Percentiles rank a stretch among this genome's conserved stretches.
These are phyloP conservation scores for Brachypodius melanocephalos DNA, from an alignment of 2,113 vertebrate genomes.

Conservation along the genomic window DNA sequence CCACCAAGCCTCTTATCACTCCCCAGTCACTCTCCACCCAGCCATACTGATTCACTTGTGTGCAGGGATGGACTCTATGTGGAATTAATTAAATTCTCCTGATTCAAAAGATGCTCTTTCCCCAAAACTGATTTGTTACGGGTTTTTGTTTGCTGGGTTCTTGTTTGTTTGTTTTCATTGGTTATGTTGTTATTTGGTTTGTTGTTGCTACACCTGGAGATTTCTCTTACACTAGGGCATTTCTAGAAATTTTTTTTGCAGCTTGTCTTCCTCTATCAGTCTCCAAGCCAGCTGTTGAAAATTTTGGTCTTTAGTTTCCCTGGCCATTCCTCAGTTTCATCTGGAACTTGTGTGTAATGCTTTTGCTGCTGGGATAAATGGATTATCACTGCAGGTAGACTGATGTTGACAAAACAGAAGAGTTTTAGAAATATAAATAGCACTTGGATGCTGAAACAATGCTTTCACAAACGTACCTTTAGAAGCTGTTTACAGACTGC, in stretches of 20 bases:
- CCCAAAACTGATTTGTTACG: neutral
- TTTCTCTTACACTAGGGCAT: neutral
- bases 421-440: neutral
- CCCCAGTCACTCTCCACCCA: neutral
- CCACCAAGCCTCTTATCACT: neutral
- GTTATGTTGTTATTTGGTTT: neutral
- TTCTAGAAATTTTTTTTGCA: neutral
- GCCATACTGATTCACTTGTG: neutral
- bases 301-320: neutral
- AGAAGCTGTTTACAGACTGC: neutral
- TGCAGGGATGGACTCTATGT: neutral
- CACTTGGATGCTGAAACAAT: neutral
- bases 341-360: neutral
- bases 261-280: neutral
- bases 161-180: neutral
- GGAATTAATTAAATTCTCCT: neutral
- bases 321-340: neutral
- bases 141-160: neutral
- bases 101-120: neutral
- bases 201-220: neutral
- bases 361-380: neutral
- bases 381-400: neutral
- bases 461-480: neutral
- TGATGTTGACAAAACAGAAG: neutral
- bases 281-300: neutral